Percentiles rank a stretch among this genome's conserved stretches.
Conservation (phyloP, 2,888 invertebrate species). For the Agonopterix arenella region DNA sequence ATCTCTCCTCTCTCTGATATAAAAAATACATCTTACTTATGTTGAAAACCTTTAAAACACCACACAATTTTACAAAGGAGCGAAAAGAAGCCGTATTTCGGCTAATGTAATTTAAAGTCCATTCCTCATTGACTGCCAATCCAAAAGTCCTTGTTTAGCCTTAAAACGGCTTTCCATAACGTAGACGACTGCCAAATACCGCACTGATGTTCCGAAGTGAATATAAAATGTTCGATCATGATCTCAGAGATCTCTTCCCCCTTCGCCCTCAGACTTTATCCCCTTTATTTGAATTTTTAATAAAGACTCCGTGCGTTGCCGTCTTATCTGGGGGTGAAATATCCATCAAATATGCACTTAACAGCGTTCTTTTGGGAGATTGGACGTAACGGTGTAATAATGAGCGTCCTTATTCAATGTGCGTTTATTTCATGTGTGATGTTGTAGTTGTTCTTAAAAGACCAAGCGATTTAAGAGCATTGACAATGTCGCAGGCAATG, state of each 20-base stretch:
- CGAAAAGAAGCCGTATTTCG: slow-evolving; percentile 14
- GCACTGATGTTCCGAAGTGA: slow-evolving; percentile 28
- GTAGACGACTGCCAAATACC: background rate
- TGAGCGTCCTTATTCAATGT: slow-evolving; percentile 11
- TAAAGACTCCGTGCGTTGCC: slow-evolving; percentile 30
- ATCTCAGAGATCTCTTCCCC: slow-evolving; percentile 37
- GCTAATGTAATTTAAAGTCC: background rate
- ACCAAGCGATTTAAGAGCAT: no score
- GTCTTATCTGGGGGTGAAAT: slow-evolving; percentile 26
- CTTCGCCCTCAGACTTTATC: slow-evolving; percentile 27
- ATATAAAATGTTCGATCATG: slow-evolving; percentile 57
- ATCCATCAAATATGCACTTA: slow-evolving; percentile 32
- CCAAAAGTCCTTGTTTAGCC: slow-evolving; percentile 4
- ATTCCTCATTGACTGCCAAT: slow-evolving; percentile 1
- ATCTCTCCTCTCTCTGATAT: no score
- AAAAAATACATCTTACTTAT: no score
- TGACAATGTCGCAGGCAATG: no score
- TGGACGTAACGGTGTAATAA: slow-evolving; percentile 26
- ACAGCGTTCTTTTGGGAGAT: slow-evolving; percentile 21
- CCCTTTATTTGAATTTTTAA: slow-evolving; percentile 45
- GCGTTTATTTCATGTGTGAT: no score
- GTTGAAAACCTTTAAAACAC: no score
- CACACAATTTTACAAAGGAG: no score
- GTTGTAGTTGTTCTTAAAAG: no score
- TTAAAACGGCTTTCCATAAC: slow-evolving; percentile 3